phyloP scores from a whole-genome alignment of 2,113 vertebrate genomes.

The Pterophyllum scalare region DNA sequence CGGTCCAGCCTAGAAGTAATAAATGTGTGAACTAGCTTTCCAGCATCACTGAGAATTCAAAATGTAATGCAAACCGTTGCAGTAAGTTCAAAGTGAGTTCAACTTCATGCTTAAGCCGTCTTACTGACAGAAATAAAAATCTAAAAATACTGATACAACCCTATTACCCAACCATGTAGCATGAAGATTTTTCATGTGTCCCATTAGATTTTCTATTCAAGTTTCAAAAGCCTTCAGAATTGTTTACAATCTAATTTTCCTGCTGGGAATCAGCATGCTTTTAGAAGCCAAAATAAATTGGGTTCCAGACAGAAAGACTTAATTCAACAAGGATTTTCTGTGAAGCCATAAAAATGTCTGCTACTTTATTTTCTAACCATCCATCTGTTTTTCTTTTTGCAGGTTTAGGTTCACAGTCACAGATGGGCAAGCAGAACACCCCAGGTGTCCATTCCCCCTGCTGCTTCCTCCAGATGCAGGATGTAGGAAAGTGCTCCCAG shows the following conservation, averaged over 20 bases:
- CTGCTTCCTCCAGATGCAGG: conserved; percentile 45
- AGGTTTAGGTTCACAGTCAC: conserved; percentile 22
- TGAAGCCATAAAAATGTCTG: background rate
- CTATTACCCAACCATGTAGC: background rate
- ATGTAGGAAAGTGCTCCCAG: conserved; percentile 9
- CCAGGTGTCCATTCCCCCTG: conserved; percentile 25
- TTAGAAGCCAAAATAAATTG: background rate
- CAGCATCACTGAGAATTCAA: too few relatives aligned
- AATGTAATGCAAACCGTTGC: background rate
- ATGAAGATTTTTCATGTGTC: background rate
- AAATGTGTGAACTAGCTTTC: too few relatives aligned
- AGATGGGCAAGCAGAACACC: conserved; percentile 20
- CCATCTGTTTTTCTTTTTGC: conserved; percentile 10
- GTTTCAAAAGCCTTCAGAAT: background rate
- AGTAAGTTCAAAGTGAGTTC: background rate
- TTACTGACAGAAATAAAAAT: background rate
- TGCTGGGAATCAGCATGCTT: background rate
- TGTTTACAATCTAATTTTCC: conserved; percentile 20
- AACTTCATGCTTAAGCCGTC: background rate
- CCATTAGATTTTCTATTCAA: background rate
- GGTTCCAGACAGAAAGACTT: background rate
- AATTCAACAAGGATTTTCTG: conserved; percentile 10
- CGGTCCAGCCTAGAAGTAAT: too few relatives aligned
- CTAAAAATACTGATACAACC: background rate
- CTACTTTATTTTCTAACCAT: background rate